Base-by-base conservation (phyloP, 2,113 vertebrate species). In the Sinocyclocheilus anshuiensis region DNA sequence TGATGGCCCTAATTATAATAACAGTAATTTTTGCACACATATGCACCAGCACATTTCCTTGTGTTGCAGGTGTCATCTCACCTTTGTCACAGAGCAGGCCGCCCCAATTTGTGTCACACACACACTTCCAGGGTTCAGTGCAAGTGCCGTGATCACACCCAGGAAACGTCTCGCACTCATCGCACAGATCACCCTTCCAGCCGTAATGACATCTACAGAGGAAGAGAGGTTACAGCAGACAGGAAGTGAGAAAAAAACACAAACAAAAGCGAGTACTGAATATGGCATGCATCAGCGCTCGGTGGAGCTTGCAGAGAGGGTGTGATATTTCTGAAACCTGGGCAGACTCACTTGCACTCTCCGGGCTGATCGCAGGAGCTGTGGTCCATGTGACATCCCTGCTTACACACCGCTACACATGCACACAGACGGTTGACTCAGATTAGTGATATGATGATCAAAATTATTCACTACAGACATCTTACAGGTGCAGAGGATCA, bases 71-170 rank as follows among this genome's bases (percentile, higher is more conserved):
- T 45, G 74, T 48, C 75, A 48, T 67, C 85, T 71, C 92, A 96
- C 96, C 95, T 94, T 96, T 96, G 89, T 96, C 93, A 80, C 96
- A 96, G 77, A 96, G 93, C 81, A 96, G 92, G 75, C 96, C 96
- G 8, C 95, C 96, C 96, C 96, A 96, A 93, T 96, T 96, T 91
- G 95, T 93, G 42, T 96, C 95, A 24, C 96, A 96, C 75, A 94
- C 93, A 77, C 96, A 96, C 91, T 95, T 93, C 95, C 96, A 96
- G 22, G 95, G 95, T 77, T 95, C 93, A 0, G 86, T 87, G 92
- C 96, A 96, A 89, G 93, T 94, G 29, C 96, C 96, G 1, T 96
- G 93, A 72, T 94, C 93, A 79, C 96, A 96, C 65, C 96, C 96
- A 0, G 96, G 96, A 87, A 94, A 96, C 0, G 93, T 95, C 86